Evolutionary conservation across 1,140 invertebrate genomes (phyloP).

Genomic region (Anoplophora glabripennis): DNA sequence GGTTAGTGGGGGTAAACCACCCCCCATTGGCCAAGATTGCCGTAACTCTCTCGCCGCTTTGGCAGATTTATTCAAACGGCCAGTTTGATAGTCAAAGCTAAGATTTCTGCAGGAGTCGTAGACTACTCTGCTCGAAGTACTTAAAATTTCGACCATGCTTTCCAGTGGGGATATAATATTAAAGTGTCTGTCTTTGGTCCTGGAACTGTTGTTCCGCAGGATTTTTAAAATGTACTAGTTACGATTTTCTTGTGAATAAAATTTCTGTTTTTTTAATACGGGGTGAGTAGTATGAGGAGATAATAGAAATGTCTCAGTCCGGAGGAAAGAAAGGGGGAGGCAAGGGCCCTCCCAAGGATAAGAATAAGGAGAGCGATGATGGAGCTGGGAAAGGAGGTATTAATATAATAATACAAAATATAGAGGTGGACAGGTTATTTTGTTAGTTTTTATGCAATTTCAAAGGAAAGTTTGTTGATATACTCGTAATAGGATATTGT

Average conservation of each 20-base stretch:
- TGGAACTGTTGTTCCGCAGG: conserved; percentile 9
- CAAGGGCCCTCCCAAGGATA: conserved; percentile 50
- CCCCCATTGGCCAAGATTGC: conserved; percentile 31
- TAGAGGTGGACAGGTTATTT: no score
- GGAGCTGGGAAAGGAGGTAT: conserved; percentile 52
- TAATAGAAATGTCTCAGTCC: conserved; percentile 46
- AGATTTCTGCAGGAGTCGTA: not conserved
- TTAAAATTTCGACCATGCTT: conserved; percentile 8
- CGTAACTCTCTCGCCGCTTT: conserved; percentile 20
- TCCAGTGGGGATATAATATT: conserved; percentile 16
- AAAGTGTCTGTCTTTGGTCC: conserved; percentile 12
- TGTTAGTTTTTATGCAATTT: no score
- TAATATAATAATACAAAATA: no score
- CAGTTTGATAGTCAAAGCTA: conserved; percentile 16
- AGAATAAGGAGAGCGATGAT: conserved; percentile 61
- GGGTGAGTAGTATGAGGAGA: not conserved
- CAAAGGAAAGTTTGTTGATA: no score
- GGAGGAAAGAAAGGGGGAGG: conserved; percentile 49
- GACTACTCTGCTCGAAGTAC: not conserved
- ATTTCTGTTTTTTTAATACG: not conserved
- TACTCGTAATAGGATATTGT: no score
- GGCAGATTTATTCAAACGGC: conserved; percentile 14
- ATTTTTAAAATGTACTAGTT: conserved; percentile 1
- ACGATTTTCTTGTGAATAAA: not conserved
- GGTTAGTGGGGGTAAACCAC: conserved; percentile 11